Evolutionary conservation across 1,140 invertebrate species (phyloP), one percentile per base, ranked within the genome.

Genomic region (Anoplophora glabripennis): DNA sequence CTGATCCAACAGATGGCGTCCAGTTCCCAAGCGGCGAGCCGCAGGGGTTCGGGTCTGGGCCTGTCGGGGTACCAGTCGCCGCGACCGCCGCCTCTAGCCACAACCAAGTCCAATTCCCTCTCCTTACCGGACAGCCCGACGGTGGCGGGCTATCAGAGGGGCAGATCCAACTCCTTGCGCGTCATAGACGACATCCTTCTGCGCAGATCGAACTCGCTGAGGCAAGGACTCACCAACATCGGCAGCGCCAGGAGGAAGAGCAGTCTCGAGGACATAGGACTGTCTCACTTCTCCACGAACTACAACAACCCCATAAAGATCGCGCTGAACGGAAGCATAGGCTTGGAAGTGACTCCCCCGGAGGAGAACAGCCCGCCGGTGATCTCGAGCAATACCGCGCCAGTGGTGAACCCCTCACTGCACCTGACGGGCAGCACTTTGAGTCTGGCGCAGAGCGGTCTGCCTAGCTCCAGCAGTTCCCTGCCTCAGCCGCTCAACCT

Each of bases 61-160:
- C 71, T 84, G 76, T 81, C 83, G 55, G 81, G 81, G 51, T 84
- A 87, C 73, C 81, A 82, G 64, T 79, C 85, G 61, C 83, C 84
- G 56, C 80, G 88, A 66, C 84, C 89, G 59, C 88, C 89, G 56
- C 88, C 89, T 21, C 79, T 91, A 47, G 81, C 86, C n/a, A 86
- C 82, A 41, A 89, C 89, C 54, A 93, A 93, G 77, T 89, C 90
- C 14, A 93, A 93, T 78, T 93, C 90, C 42, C 80, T 93, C 60
- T 93, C 90, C 48, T 77, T 93, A 56, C 92, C 90, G 18, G 91
- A 94, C 75, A 93, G 89, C 74, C 90, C 90, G 34, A 90, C 89
- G 38, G 87, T 90, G 57, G 80, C 86, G 54, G 86, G 86, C 12
- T 84, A 85, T 58, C 83, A 89, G 58, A 81, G 91, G 15, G 89